Evolutionary conservation across 2,797 vertebrate species (phyloP).

Genomic region (Arrhamphus sclerolepis): DNA sequence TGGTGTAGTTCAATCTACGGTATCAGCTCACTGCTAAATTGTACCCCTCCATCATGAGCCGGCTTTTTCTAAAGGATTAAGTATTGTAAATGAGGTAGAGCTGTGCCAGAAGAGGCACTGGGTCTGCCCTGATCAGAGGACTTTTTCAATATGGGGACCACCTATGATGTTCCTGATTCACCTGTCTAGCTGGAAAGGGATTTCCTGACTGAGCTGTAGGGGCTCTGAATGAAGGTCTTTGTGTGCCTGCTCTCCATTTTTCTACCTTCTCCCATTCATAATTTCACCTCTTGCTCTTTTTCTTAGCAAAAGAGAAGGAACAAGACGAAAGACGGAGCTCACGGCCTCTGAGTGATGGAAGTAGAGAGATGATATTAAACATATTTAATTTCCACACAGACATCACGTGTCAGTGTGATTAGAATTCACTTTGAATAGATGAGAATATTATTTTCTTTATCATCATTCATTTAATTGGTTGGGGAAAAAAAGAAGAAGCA

Average conservation of each 20-base stretch:
- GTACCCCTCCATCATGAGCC: conserved; percentile 52
- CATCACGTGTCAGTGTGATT: conserved; percentile 55
- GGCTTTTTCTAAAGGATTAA: conserved; percentile 40
- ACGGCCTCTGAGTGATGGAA: conserved; percentile 16
- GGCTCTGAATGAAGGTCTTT: conserved; percentile 32
- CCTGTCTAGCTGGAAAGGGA: conserved; percentile 35
- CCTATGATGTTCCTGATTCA: conserved; percentile 44
- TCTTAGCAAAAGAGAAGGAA: too few relatives aligned
- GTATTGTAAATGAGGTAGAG: conserved; percentile 42
- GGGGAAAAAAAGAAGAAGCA: conserved; percentile 31
- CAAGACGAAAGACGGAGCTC: too few relatives aligned
- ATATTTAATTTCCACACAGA: conserved; percentile 54
- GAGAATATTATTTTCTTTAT: conserved; percentile 56
- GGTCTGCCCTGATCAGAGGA: conserved; percentile 13
- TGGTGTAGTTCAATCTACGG: conserved; percentile 59
- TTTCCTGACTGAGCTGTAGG: conserved; percentile 31
- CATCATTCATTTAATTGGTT: conserved; percentile 67
- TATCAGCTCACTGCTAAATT: conserved; percentile 61
- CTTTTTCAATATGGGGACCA: conserved; percentile 34
- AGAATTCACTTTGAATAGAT: conserved; percentile 44
- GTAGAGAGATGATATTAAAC: conserved; percentile 19
- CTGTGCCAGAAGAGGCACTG: conserved; percentile 15
- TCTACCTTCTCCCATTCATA: conserved; percentile 6
- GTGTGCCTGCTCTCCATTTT: conserved; percentile 7
- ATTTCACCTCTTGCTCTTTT: conserved; percentile 3